Evolutionary conservation across 2,888 invertebrate genomes (phyloP), one percentile per base, ranked within the genome.

Genomic region (Latheticus oryzae): DNA sequence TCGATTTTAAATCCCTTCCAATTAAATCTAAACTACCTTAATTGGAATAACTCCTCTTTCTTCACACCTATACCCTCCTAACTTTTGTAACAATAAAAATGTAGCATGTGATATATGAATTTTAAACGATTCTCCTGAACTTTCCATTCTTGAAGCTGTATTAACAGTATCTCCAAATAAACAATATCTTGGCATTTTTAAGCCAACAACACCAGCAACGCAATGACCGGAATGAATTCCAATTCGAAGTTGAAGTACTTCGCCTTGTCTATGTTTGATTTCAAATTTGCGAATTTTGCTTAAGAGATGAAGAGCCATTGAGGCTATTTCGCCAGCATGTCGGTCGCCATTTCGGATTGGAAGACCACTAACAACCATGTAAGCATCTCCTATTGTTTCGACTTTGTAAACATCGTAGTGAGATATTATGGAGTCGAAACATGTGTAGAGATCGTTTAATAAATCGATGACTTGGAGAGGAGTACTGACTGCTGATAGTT

Each of bases 391-490:
- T 68, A 91, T 90, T 0, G 91, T 91, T 74, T 91, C 91, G 58
- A 94, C 91, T 83, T 95, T 95, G 76, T 92, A 92, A 2, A 91
- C 91, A 71, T 93, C 91, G 76, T 91, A 94, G 75, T 88, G 87
- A 0, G 91, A 91, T 70, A 95, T 92, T 57, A 94, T 91, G 0
- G 90, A 88, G 73, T 95, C 95, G 72, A 93, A 94, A 67, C 89
- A 87, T 0, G 94, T 93, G 78, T 95, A 95, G 40, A 95, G 80
- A 72, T 93, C 93, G 74, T 95, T 95, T 32, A 95, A 80, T 65
- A 95, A 85, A 73, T 91, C 90, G 32, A 95, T 92, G 1, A 95
- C 90, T 88, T 89, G 87, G 75, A 92, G 83, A 0, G 93, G 92
- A 0, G 91, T 90, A 70, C 90, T 89, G 15, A 84, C 84, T 0